phyloP scores from a whole-genome alignment of 1,140 invertebrate genomes.

The Bombus sibiricus region DNA sequence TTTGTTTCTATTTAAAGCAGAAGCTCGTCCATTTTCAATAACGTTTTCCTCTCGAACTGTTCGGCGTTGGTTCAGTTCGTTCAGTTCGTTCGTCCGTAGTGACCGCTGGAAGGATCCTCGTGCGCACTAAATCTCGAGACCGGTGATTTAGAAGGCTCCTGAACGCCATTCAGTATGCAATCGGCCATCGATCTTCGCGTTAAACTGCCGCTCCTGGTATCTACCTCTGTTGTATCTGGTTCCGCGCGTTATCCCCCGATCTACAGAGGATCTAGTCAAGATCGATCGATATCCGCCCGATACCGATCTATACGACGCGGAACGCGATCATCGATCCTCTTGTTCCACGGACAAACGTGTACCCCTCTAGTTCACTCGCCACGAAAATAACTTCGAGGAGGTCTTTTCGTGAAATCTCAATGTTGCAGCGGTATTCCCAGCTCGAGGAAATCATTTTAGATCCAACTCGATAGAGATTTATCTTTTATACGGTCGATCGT shows the following conservation, averaged over 20 bases:
- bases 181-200: constrained; percentile 73
- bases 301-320: constrained; percentile 59
- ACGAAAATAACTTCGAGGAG: constrained; percentile 52
- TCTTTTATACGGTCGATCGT: not conserved
- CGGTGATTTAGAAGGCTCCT: constrained; percentile 73
- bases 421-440: not conserved
- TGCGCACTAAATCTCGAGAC: constrained; percentile 68
- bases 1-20: not conserved
- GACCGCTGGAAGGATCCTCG: constrained; percentile 3
- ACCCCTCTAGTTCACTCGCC: not conserved
- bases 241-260: constrained; percentile 59
- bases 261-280: constrained; percentile 58
- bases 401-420: constrained; percentile 43
- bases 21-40: not conserved
- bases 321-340: constrained; percentile 36
- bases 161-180: constrained; percentile 70
- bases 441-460: constrained; percentile 20
- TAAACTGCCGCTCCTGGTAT: constrained; percentile 53
- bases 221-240: constrained; percentile 53
- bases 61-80: not conserved
- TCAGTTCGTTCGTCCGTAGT: too few relatives aligned
- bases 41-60: not conserved
- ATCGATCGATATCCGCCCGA: constrained; percentile 64
- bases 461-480: constrained; percentile 35
- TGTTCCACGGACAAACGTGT: not conserved